These are phyloP conservation scores for Serrognathus titanus DNA, from an alignment of 2,888 invertebrate species.

Conservation along the genomic window DNA sequence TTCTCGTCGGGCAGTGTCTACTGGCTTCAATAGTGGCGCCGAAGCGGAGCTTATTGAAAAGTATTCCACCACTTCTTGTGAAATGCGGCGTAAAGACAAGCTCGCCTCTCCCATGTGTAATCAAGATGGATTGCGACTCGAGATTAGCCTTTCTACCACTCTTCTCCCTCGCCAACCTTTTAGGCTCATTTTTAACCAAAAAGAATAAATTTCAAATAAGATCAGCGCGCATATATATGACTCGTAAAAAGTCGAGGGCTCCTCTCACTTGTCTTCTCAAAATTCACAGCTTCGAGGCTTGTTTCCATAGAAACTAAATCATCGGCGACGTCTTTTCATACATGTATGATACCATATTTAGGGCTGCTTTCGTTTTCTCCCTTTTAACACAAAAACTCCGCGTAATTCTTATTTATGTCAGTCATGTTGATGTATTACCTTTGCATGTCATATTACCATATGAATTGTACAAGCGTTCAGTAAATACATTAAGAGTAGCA, in stretches of 20 bases:
- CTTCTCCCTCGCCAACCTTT: constrained; percentile 28
- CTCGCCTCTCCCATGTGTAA: constrained; percentile 44
- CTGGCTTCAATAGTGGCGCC: constrained; percentile 22
- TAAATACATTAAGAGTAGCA: neutral
- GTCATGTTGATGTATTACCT: constrained; percentile 22
- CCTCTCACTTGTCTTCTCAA: constrained; percentile 34
- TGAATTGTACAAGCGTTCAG: neutral
- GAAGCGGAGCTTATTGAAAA: constrained; percentile 28
- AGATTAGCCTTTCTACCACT: constrained; percentile 41
- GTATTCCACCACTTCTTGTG: constrained; percentile 36
- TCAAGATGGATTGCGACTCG: constrained; percentile 46
- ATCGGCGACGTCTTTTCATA: constrained; percentile 29
- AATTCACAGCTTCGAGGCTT: constrained; percentile 37
- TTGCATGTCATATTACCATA: constrained; percentile 2
- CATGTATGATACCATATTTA: constrained; percentile 32
- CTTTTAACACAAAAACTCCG: constrained; percentile 20
- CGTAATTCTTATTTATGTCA: constrained; percentile 30
- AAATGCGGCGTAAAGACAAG: constrained; percentile 38
- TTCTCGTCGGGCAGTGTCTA: constrained; percentile 14
- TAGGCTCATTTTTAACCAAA: constrained; percentile 32
- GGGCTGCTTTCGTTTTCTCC: constrained; percentile 16
- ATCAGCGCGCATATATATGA: constrained; percentile 40
- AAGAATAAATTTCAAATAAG: constrained; percentile 37
- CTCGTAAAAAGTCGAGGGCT: constrained; percentile 37
- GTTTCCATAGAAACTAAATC: constrained; percentile 37